Conservation (phyloP, 2,797 vertebrate genomes). For the Poeciliopsis gracilis region DNA sequence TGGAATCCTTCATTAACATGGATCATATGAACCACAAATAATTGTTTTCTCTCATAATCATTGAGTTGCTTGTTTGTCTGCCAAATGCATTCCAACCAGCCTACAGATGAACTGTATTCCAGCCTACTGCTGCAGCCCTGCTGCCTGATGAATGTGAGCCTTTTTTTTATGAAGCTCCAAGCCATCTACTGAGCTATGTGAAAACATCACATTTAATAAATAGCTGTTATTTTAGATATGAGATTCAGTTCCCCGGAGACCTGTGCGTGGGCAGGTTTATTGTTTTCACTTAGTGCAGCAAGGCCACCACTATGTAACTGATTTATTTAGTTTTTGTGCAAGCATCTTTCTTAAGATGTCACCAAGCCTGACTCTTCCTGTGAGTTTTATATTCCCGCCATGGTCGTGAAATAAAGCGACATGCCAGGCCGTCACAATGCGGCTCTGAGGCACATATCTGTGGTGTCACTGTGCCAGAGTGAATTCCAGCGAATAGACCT, state of each 20-base stretch:
- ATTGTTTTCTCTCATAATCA: constrained; percentile 42
- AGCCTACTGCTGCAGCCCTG: constrained; percentile 41
- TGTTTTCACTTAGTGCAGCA: constrained; percentile 60
- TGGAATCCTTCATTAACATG: constrained; percentile 18
- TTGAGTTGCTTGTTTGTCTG: constrained; percentile 60
- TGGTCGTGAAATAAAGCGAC: constrained; percentile 25
- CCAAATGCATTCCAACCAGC: constrained; percentile 54
- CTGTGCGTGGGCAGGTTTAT: constrained; percentile 61
- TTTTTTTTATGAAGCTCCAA: constrained; percentile 47
- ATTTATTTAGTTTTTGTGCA: constrained; percentile 74
- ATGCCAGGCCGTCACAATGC: constrained; percentile 34
- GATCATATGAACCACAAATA: constrained; percentile 29
- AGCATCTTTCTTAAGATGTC: constrained; percentile 57
- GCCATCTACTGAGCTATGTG: constrained; percentile 38
- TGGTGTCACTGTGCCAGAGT: constrained; percentile 41
- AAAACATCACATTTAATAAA: constrained; percentile 72
- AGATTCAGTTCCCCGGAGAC: constrained; percentile 47
- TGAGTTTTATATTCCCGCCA: constrained; percentile 46
- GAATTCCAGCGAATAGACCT: constrained; percentile 41
- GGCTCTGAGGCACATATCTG: constrained; percentile 23
- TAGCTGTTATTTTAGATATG: constrained; percentile 62
- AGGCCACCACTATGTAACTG: constrained; percentile 50
- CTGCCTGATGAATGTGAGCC: constrained; percentile 25
- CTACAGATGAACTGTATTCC: constrained; percentile 33
- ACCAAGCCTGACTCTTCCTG: constrained; percentile 44